Evolutionary conservation across 2,888 invertebrate genomes (phyloP), one percentile per base, ranked within the genome.

Genomic region (Spodoptera picta): DNA sequence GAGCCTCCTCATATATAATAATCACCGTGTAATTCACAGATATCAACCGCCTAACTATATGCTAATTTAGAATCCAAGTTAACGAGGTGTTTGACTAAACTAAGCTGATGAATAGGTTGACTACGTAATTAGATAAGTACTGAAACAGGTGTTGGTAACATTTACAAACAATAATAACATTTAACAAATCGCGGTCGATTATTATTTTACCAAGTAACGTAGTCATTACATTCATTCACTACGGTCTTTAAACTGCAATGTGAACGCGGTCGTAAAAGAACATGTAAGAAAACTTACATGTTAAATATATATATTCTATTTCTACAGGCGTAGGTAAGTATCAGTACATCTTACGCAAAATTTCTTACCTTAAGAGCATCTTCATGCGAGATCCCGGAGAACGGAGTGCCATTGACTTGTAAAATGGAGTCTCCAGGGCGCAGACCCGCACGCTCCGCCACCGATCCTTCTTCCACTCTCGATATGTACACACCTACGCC

Each of bases 381-480:
- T 89, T 98, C 97, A 92, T 98, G 98, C 75, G 97, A 97, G 88
- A 98, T 98, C 85, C 97, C 98, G 61, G 97, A 97, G 93, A 98
- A 98, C 74, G 98, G 98, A 69, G 97, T 98, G 70, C 98, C 98
- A 93, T 99, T 99, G 78, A 98, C 98, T 93, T 98, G 98, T 84
- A 99, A 95, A 88, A 99, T 98, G 89, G 98, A 98, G 95, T 99
- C 98, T 74, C 99, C 99, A 74, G 98, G 98, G 85, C 98, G 96
- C 75, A 98, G 95, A 73, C 98, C 98, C 70, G 97, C 97, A 77
- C 98, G 96, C 91, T 98, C 98, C 75, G 98, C 98, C 80, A 98
- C 97, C 83, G 98, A 98, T 73, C 97, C 97, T 84, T 98, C 98
- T 90, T 98, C 98, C 83, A 98, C 97, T 84, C 98, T 95, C 84